Percentiles rank a stretch among this genome's conserved stretches.
Conservation (phyloP, 2,888 invertebrate species). For the Hydropsyche betteni region DNA sequence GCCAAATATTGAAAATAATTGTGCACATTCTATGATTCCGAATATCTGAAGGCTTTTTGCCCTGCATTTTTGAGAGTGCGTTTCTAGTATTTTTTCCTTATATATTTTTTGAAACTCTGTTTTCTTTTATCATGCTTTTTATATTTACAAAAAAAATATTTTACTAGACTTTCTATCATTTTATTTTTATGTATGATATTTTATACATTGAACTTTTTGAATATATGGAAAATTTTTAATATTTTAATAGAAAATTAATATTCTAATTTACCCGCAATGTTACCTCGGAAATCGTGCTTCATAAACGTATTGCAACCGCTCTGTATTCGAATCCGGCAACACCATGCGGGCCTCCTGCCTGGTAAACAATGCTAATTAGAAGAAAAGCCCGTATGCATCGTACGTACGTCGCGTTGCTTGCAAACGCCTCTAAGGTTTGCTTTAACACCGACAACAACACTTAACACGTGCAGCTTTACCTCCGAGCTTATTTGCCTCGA, state of each 20-base stretch:
- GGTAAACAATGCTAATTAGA: constrained; percentile 50
- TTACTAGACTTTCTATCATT: neutral
- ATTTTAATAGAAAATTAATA: neutral
- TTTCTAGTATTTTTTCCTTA: neutral
- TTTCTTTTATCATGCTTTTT: neutral
- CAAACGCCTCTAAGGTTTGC: constrained; percentile 18
- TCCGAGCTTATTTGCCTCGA: constrained; percentile 65
- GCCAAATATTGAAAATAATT: constrained; percentile 47
- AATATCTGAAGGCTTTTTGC: constrained; percentile 46
- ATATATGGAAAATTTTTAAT: neutral
- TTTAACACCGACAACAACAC: constrained; percentile 22
- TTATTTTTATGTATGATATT: neutral
- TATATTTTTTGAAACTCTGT: too few species aligned
- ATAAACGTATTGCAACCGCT: constrained; percentile 1
- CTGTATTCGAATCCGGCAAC: constrained; percentile 13
- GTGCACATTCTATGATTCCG: constrained; percentile 40
- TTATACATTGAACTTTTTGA: neutral
- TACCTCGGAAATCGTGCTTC: neutral
- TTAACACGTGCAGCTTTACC: constrained; percentile 57
- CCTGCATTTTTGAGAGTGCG: neutral
- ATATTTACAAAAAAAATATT: neutral
- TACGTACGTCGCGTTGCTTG: constrained; percentile 5
- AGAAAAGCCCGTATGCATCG: constrained; percentile 47
- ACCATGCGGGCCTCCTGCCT: constrained; percentile 24
- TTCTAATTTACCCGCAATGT: neutral